phyloP scores from a whole-genome alignment of 2,113 vertebrate genomes.

The Heterotis niloticus region DNA sequence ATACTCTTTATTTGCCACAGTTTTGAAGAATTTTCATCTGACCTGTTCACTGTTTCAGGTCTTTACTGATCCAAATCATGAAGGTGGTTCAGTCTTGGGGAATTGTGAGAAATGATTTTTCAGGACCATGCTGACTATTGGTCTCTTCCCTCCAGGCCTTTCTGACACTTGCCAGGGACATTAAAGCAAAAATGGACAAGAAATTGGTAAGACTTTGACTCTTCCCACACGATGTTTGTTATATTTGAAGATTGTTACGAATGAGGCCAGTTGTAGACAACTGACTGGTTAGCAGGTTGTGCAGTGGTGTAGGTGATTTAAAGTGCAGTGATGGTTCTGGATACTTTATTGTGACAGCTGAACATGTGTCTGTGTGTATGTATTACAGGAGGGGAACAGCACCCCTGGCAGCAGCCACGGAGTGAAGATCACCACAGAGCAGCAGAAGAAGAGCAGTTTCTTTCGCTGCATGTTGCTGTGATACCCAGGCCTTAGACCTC shows the following conservation, averaged over 20 bases:
- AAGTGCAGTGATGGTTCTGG: neutral
- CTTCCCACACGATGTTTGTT: neutral
- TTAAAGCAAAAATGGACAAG: constrained; percentile 98
- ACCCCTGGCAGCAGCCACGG: constrained; percentile 85
- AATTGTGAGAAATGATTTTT: too few relatives aligned
- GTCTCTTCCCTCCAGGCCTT: constrained; percentile 71
- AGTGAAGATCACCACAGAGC: constrained; percentile 87
- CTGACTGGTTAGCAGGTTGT: too few relatives aligned
- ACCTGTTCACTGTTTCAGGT: too few relatives aligned
- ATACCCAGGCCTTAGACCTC: constrained; percentile 64
- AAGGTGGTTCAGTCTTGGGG: too few relatives aligned
- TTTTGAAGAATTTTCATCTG: too few relatives aligned
- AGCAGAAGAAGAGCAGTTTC: constrained; percentile 92
- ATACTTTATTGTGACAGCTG: neutral
- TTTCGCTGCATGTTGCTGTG: constrained; percentile 91
- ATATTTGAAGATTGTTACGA: neutral
- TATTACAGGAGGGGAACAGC: constrained; percentile 81
- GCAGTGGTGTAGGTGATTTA: too few relatives aligned
- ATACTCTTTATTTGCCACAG: too few relatives aligned
- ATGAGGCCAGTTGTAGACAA: neutral
- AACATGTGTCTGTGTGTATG: neutral
- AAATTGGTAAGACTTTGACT: constrained; percentile 79
- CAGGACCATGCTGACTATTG: neutral
- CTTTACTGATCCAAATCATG: too few relatives aligned
- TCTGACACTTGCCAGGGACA: constrained; percentile 95